Conservation (phyloP, 2,888 invertebrate species). For the Phrixothrix hirtus region DNA sequence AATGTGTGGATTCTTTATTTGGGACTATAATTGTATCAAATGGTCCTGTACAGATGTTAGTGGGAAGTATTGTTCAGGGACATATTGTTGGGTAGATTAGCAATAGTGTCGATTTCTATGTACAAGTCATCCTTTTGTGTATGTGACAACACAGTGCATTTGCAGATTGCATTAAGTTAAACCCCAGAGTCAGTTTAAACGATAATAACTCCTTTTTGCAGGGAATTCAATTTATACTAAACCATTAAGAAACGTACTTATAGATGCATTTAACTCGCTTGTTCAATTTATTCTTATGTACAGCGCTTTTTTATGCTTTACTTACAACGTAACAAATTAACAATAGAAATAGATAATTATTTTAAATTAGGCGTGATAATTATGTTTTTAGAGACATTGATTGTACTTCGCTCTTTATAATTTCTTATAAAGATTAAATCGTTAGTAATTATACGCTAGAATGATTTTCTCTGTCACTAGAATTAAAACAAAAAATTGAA, state of each 20-base stretch:
- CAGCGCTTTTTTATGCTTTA: slow-evolving; percentile 7
- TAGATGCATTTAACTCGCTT: too few relatives aligned
- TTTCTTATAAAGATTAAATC: too few relatives aligned
- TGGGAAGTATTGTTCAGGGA: slow-evolving; percentile 17
- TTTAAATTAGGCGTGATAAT: slow-evolving; percentile 9
- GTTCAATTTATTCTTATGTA: slow-evolving; percentile 19
- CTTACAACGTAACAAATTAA: slow-evolving; percentile 5
- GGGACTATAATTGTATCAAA: slow-evolving; percentile 14
- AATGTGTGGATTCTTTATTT: slow-evolving; percentile 6
- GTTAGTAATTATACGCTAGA: too few relatives aligned
- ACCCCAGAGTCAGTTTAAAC: slow-evolving; percentile 25
- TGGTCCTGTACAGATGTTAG: slow-evolving; percentile 16
- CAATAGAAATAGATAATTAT: slow-evolving; percentile 5
- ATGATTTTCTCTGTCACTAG: too few relatives aligned
- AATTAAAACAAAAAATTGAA: too few relatives aligned
- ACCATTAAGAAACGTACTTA: slow-evolving; percentile 12
- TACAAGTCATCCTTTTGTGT: slow-evolving; percentile 30
- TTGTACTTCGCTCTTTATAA: too few relatives aligned
- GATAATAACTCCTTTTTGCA: slow-evolving; percentile 12
- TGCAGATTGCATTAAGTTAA: slow-evolving; percentile 23
- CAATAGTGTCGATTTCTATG: slow-evolving; percentile 30
- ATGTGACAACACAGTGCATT: slow-evolving; percentile 22
- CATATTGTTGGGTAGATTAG: slow-evolving; percentile 30
- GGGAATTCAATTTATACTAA: slow-evolving; percentile 22
- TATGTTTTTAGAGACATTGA: too few relatives aligned